Conservation (phyloP, 2,797 vertebrate species). For the Meda fulgida region DNA sequence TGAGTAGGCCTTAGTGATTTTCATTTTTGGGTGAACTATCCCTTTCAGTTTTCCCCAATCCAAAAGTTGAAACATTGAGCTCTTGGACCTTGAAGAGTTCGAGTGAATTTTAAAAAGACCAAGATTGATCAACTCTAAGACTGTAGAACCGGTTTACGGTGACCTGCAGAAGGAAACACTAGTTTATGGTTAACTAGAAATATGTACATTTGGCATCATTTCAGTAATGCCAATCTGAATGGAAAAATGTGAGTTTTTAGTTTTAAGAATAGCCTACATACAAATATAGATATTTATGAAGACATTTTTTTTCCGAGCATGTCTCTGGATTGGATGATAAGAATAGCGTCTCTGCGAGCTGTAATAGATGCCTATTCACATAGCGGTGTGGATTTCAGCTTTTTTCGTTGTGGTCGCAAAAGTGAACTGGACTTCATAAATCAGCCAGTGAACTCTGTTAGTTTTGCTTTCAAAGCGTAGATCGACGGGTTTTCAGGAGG, state of each 20-base stretch:
- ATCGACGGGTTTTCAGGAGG: constrained; percentile 71
- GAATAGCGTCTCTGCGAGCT: constrained; percentile 74
- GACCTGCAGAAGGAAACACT: constrained; percentile 23
- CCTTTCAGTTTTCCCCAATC: not conserved
- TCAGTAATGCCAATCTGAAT: constrained; percentile 20
- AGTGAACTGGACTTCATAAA: constrained; percentile 79
- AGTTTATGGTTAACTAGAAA: constrained; percentile 47
- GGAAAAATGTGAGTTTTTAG: constrained; percentile 40
- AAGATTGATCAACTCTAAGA: constrained; percentile 4
- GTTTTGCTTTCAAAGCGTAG: constrained; percentile 78
- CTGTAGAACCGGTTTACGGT: constrained; percentile 21
- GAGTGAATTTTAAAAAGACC: not conserved
- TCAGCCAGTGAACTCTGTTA: constrained; percentile 77
- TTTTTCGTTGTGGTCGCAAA: constrained; percentile 74
- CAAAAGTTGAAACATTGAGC: not conserved
- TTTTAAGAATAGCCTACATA: not conserved
- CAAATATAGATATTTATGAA: constrained; percentile 32
- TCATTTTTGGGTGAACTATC: no score
- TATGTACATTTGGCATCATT: constrained; percentile 33
- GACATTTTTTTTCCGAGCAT: constrained; percentile 63
- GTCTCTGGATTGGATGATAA: constrained; percentile 67
- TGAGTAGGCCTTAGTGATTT: no score
- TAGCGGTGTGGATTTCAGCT: constrained; percentile 71
- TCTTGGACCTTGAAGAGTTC: not conserved
- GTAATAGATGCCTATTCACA: constrained; percentile 80